These are phyloP conservation scores for Turdus rufiventris DNA, from an alignment of 2,113 vertebrate species.

Conservation along the genomic window DNA sequence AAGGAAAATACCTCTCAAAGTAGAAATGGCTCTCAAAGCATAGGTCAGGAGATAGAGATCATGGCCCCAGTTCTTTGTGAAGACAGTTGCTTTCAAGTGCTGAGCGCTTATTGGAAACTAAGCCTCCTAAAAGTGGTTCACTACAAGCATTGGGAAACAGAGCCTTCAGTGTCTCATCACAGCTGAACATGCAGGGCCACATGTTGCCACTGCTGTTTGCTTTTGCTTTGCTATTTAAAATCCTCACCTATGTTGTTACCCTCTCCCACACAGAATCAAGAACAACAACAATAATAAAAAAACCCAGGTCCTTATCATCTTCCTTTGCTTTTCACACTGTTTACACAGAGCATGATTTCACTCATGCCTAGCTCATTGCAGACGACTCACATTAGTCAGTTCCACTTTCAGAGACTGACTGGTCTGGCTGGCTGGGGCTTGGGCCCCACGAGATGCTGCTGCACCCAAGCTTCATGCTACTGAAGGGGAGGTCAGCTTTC, in stretches of 20 bases:
- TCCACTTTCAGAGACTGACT: neutral
- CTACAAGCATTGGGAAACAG: neutral
- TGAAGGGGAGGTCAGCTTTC: neutral
- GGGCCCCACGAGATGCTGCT: neutral
- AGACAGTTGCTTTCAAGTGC: neutral
- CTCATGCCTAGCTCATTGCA: neutral
- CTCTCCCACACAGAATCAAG: neutral
- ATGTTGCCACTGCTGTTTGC: neutral
- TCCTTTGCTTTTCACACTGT: constrained; percentile 9
- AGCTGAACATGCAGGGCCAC: neutral
- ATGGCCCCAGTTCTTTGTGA: neutral
- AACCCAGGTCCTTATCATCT: neutral
- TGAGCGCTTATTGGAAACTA: neutral
- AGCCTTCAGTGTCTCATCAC: neutral
- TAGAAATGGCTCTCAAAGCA: neutral
- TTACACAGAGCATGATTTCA: constrained; percentile 1
- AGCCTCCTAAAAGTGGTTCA: neutral
- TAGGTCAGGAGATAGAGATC: neutral
- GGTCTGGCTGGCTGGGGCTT: neutral
- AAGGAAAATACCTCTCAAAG: neutral
- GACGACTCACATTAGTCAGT: constrained; percentile 23
- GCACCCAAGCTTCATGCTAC: neutral
- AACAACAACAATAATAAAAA: neutral
- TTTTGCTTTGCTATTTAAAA: constrained; percentile 17
- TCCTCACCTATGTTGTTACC: neutral